Evolutionary conservation across 2,888 invertebrate genomes (phyloP), one percentile per base, ranked within the genome.

Genomic region (Cephus sareptanus): DNA sequence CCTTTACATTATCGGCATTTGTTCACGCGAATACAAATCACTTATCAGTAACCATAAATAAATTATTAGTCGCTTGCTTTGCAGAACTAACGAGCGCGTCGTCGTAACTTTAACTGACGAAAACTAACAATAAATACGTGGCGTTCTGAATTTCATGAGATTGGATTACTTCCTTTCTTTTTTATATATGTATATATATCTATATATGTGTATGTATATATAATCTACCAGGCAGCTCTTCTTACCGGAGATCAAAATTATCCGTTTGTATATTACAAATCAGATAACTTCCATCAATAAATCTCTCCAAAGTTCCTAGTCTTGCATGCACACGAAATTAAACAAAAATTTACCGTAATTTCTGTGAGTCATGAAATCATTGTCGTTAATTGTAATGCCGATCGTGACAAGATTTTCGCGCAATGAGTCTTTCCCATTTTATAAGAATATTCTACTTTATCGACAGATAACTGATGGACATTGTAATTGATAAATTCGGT

Each of bases 91-190:
- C 34, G 23, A 13, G 31, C 23, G 31, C 31, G 71, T 71, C 13
- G 34, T 34, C 34, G 31, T 71, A 34, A 71, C 31, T 13, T 33
- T 30, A 71, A 71, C 33, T 71, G 31, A 71, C 71, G 34, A 71
- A 71, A 71, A 33, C 71, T 71, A 71, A 71, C 71, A 71, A 71
- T 71, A 71, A 71, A 71, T 71, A 71, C 34, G 71, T 71, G 56
- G 56, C 56, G 23, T 56, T 56, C 56, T 56, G 56, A 56, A 56
- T 23, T 56, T 56, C 56, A 56, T 56, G 56, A 56, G 71, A 71
- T 71, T 31, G 15, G 71, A 6, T 71, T 34, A 71, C 71, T 71
- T 71, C 71, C 31, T 71, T 71, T 71, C 31, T 33, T 71, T 71
- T 71, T 71, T 70, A 4, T 31, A 70, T 31, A 31, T 30, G 1